Evolutionary conservation across 2,113 vertebrate species (phyloP), one percentile per base, ranked within the genome.

Genomic region (Pseudorasbora parva): DNA sequence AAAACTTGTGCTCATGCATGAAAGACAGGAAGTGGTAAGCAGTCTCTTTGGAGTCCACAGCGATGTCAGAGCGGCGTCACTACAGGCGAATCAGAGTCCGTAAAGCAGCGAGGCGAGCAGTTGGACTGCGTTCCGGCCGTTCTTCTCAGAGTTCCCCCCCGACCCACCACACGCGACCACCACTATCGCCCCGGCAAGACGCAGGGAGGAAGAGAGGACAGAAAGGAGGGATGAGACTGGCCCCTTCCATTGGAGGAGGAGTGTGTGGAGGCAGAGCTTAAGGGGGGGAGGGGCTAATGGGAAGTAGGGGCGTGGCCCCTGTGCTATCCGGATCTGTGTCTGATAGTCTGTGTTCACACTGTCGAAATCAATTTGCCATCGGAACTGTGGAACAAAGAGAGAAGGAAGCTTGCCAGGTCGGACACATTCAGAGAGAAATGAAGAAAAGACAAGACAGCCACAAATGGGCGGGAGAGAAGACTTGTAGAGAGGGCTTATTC

Each of bases 331-430:
- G 91, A 94, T 94, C 93, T 93, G 93, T 91, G 86, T 96, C 96
- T 95, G 92, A 93, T 91, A 92, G 90, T 92, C 92, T 95, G 94
- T 96, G 96, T 95, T 99, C 97, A 99, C 96, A 99, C 98, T 91
- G 98, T 99, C 91, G 98, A 99, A 95, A 99, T 98, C 96, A 99
- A 97, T 93, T 97, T 98, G 95, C 97, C 96, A 93, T 97, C 97
- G 95, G 97, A 96, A 85, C 98, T 99, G 98, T 87, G 94, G 92
- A 96, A 97, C 95, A 96, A 93, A 97, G 96, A 98, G 95, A 95
- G 95, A 95, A 95, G 94, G 93, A 96, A 93, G 95, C 96, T 96
- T 94, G 96, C 96, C 94, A 92, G 94, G 93, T 95, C 92, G 93
- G 94, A 95, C 92, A 94, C 94, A 94, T 92, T 94, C 91, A 91